These are phyloP conservation scores for Brachirus orientalis DNA, from an alignment of 2,113 vertebrate genomes.

Conservation along the genomic window DNA sequence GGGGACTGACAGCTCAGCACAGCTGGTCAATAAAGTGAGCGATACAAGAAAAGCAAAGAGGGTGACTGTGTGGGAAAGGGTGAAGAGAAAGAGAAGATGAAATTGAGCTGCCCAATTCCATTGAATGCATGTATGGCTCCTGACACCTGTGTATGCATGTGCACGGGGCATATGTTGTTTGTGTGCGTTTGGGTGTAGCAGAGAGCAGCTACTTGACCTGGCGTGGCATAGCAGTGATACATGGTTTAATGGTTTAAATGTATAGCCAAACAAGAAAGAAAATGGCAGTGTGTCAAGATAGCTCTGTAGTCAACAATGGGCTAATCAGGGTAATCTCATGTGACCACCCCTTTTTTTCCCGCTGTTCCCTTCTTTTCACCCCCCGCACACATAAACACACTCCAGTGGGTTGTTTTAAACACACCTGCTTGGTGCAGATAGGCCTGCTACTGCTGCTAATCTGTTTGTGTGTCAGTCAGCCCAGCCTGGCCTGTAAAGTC, in stretches of 20 bases:
- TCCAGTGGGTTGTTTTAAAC: slow-evolving; percentile 22
- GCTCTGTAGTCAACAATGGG: slow-evolving; percentile 24
- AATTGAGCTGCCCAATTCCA: slow-evolving; percentile 10
- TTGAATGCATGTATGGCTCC: not conserved
- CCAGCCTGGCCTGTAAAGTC: slow-evolving; percentile 26
- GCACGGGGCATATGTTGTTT: not conserved
- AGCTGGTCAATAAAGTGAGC: slow-evolving; percentile 39
- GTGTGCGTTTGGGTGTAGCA: slow-evolving; percentile 15
- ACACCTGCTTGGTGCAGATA: slow-evolving; percentile 56
- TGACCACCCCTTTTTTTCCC: not conserved
- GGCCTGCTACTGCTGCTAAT: slow-evolving; percentile 5
- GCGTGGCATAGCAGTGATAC: slow-evolving; percentile 38
- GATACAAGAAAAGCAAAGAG: slow-evolving; percentile 16
- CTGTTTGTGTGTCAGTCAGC: slow-evolving; percentile 16
- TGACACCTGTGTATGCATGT: not conserved
- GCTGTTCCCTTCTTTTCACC: not conserved
- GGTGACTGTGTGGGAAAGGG: not conserved
- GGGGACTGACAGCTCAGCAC: slow-evolving; percentile 27
- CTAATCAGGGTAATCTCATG: slow-evolving; percentile 40
- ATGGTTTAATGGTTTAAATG: slow-evolving; percentile 21
- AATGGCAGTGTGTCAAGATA: slow-evolving; percentile 48
- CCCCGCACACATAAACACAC: slow-evolving; percentile 17
- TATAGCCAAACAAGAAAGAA: slow-evolving; percentile 35
- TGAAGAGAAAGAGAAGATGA: slow-evolving; percentile 22
- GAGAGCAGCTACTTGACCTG: slow-evolving; percentile 64